Percentiles rank a stretch among this genome's conserved stretches.
phyloP scores from a whole-genome alignment of 2,113 vertebrate genomes.

The Pipra filicauda region DNA sequence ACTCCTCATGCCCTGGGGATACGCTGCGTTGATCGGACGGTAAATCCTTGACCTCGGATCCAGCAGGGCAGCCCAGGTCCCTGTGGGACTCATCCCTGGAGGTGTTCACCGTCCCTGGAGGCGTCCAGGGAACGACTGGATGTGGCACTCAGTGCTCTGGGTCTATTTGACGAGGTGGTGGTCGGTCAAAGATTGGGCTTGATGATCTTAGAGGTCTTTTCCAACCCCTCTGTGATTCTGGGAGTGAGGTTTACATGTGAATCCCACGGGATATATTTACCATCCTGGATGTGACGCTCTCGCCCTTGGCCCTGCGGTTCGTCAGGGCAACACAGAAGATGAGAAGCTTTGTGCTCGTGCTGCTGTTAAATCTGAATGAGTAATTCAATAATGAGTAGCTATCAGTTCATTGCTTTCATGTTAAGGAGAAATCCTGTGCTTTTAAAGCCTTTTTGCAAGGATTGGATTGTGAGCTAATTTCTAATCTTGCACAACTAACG shows the following conservation, averaged over 20 bases:
- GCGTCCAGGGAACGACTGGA: background rate
- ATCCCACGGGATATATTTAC: background rate
- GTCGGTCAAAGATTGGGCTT: background rate
- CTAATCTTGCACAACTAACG: background rate
- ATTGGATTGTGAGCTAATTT: background rate
- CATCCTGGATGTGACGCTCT: background rate
- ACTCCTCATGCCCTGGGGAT: background rate
- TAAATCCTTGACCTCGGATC: background rate
- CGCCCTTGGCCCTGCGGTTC: background rate
- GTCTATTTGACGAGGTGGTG: background rate
- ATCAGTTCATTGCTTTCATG: background rate
- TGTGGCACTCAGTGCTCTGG: background rate
- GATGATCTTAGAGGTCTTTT: background rate
- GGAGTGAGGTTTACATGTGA: background rate
- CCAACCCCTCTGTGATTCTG: background rate
- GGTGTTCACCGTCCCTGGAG: background rate
- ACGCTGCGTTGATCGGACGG: rapidly evolving
- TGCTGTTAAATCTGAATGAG: background rate
- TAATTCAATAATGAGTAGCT: background rate
- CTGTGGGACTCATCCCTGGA: background rate
- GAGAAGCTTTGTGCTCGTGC: background rate
- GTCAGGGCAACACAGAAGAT: background rate
- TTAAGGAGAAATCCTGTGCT: background rate
- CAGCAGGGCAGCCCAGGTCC: background rate
- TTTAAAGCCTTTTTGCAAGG: background rate